These are phyloP conservation scores for Cydia splendana DNA, from an alignment of 1,140 invertebrate genomes.

Conservation along the genomic window DNA sequence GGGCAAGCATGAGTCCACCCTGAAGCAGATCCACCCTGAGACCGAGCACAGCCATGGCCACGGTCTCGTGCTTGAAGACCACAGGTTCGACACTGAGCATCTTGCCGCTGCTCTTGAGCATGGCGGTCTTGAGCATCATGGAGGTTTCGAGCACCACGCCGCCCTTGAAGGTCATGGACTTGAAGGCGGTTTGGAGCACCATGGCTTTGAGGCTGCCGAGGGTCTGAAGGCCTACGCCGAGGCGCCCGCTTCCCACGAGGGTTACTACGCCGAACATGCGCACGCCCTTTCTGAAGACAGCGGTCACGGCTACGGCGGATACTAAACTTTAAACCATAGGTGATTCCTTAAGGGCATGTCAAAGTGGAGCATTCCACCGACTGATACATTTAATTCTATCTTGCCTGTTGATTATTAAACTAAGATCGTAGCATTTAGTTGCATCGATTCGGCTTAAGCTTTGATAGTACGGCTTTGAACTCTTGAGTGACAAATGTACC, in stretches of 20 bases:
- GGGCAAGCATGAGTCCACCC: slow-evolving; percentile 81
- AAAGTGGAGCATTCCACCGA: slow-evolving; percentile 47
- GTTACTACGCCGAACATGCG: slow-evolving; percentile 58
- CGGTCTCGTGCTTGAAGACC: slow-evolving; percentile 81
- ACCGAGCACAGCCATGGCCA: slow-evolving; percentile 80
- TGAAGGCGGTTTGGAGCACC: slow-evolving; percentile 44
- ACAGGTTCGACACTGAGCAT: slow-evolving; percentile 79
- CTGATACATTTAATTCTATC: slow-evolving; percentile 59
- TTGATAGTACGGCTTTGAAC: slow-evolving; percentile 42
- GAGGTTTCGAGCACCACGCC: slow-evolving; percentile 56
- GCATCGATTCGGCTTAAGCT: slow-evolving; percentile 32
- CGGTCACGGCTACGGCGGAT: slow-evolving; percentile 63
- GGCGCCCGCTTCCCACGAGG: slow-evolving; percentile 55
- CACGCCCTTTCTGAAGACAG: slow-evolving; percentile 60
- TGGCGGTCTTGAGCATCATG: slow-evolving; percentile 42
- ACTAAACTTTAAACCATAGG: slow-evolving; percentile 57
- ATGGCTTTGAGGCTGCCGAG: slow-evolving; percentile 63
- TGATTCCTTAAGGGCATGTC: slow-evolving; percentile 46
- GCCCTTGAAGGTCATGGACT: slow-evolving; percentile 52
- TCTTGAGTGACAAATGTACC: slow-evolving; percentile 60
- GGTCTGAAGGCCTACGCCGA: slow-evolving; percentile 66
- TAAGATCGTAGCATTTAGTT: slow-evolving; percentile 41
- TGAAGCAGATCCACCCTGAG: slow-evolving; percentile 82
- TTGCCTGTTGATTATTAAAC: slow-evolving; percentile 63
- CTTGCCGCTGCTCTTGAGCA: slow-evolving; percentile 65